These are phyloP conservation scores for Tenodera sinensis DNA, from an alignment of 2,888 invertebrate genomes.

Conservation along the genomic window DNA sequence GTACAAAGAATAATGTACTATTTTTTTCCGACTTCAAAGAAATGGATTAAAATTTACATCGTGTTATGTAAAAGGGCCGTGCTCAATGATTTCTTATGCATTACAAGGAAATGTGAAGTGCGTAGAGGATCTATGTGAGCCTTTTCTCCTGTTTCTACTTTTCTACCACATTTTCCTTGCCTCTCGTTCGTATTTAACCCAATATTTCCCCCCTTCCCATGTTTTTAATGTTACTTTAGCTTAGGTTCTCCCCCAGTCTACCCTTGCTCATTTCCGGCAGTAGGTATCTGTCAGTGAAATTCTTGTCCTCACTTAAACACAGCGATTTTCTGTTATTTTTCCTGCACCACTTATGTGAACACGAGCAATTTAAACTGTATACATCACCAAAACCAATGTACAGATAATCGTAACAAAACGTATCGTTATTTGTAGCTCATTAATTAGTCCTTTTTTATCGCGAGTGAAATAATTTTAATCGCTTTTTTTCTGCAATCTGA, in stretches of 20 bases:
- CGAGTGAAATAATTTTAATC: not conserved
- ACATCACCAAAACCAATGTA: not conserved
- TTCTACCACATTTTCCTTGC: not conserved
- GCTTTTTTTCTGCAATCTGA: not conserved
- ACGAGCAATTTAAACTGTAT: not conserved
- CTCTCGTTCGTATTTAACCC: not conserved
- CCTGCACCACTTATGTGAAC: not conserved
- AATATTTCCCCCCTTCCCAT: not conserved
- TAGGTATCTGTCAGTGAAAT: not conserved
- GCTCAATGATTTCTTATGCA: not conserved
- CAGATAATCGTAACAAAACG: not conserved
- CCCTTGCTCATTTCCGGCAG: not conserved
- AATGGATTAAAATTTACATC: not conserved
- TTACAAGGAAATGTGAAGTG: not conserved
- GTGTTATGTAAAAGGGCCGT: not conserved
- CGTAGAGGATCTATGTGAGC: not conserved
- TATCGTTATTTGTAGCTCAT: not conserved
- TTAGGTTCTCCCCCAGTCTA: not conserved
- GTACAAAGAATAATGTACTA: not conserved
- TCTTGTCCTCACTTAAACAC: not conserved
- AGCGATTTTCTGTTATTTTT: not conserved
- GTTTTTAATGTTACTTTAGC: not conserved
- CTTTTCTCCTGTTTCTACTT: not conserved
- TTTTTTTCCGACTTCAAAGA: not conserved
- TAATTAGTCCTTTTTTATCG: not conserved